Percentiles rank a stretch among this genome's conserved stretches.
Evolutionary conservation across 2,113 vertebrate genomes (phyloP).

Genomic region (Petrocephalus zakoni): DNA sequence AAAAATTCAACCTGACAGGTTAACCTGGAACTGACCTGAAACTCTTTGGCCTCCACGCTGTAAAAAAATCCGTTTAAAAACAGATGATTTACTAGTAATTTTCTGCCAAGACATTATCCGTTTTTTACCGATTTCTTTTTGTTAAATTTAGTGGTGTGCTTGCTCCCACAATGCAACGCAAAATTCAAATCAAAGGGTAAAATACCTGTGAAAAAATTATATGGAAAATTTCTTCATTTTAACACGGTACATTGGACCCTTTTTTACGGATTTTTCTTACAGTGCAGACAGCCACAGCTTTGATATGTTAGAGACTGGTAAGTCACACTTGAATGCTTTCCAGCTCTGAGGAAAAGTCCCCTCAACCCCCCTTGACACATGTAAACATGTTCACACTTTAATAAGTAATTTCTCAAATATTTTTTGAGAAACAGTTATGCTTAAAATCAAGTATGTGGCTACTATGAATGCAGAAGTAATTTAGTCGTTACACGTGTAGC

Average conservation of each 20-base stretch:
- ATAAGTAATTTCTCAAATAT: neutral
- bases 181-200: too few relatives aligned
- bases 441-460: neutral
- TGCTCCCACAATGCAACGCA: too few relatives aligned
- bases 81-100: too few relatives aligned
- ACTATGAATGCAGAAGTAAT: neutral
- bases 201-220: too few relatives aligned
- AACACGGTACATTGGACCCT: too few relatives aligned
- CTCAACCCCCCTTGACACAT: neutral
- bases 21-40: neutral
- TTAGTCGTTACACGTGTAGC: neutral
- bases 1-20: neutral
- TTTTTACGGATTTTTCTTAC: too few relatives aligned
- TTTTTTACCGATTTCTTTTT: too few relatives aligned
- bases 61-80: too few relatives aligned
- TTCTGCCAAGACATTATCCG: too few relatives aligned
- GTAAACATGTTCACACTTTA: neutral
- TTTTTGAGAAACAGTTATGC: neutral
- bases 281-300: neutral
- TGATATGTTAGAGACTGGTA: neutral
- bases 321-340: neutral
- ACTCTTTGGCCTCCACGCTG: neutral
- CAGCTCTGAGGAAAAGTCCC: neutral
- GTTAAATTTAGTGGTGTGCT: too few relatives aligned
- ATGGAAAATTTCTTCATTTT: too few relatives aligned